Percentiles rank a stretch among this genome's conserved stretches.
phyloP scores from a whole-genome alignment of 2,797 vertebrate species.

The Distichodus sexfasciatus region DNA sequence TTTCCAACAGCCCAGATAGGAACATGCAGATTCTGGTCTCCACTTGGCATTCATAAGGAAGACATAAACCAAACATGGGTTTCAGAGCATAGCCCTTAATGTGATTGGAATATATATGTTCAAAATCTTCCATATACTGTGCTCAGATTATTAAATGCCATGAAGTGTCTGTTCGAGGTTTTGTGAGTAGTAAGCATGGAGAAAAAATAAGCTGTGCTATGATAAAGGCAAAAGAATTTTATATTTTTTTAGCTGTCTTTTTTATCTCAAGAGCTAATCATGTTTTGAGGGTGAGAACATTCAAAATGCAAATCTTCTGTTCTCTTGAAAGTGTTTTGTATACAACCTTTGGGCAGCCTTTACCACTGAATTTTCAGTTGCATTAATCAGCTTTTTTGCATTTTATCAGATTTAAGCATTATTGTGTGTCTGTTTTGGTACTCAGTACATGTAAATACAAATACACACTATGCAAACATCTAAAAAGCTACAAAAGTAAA shows the following conservation, averaged over 20 bases:
- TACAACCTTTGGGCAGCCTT: conserved; percentile 13
- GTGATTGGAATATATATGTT: neutral
- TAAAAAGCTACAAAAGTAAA: conserved; percentile 20
- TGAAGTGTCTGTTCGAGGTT: neutral
- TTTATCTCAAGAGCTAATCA: conserved; percentile 23
- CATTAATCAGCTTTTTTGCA: neutral
- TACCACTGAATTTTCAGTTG: conserved; percentile 13
- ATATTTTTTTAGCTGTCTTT: neutral
- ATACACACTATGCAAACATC: conserved; percentile 33
- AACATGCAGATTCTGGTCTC: conserved; percentile 72
- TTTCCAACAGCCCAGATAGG: conserved; percentile 67
- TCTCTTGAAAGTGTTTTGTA: conserved; percentile 27
- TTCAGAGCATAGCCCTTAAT: conserved; percentile 9
- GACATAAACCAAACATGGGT: conserved; percentile 58
- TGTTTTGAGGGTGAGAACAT: conserved; percentile 4
- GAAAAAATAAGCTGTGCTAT: neutral
- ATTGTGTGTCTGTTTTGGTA: too few species aligned
- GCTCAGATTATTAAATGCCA: neutral
- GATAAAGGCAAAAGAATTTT: too few species aligned
- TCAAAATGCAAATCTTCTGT: conserved; percentile 20
- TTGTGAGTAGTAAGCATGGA: conserved; percentile 3
- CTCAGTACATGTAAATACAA: conserved; percentile 2
- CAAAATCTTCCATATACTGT: neutral
- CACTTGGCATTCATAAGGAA: conserved; percentile 57
- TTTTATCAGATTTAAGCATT: neutral